These are phyloP conservation scores for Eurypyga helias DNA, from an alignment of 2,113 vertebrate species.

Conservation along the genomic window DNA sequence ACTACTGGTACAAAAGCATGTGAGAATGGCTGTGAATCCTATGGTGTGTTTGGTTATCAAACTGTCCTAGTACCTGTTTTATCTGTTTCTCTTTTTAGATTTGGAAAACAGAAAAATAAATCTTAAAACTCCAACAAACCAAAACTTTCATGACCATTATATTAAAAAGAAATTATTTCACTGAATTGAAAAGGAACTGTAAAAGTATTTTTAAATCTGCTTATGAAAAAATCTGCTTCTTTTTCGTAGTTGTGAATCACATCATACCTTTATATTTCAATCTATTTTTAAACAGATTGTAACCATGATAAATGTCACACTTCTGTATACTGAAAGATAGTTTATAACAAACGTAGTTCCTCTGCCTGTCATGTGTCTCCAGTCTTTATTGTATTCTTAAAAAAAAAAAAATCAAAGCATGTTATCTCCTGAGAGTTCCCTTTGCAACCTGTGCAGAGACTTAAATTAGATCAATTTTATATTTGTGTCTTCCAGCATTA, in stretches of 20 bases:
- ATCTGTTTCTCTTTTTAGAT: background rate
- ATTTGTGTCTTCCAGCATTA: background rate
- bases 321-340: background rate
- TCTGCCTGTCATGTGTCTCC: background rate
- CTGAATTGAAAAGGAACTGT: background rate
- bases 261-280: background rate
- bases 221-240: background rate
- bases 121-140: background rate
- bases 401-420: background rate
- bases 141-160: background rate
- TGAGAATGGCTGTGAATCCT: background rate
- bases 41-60: background rate
- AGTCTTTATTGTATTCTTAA: background rate
- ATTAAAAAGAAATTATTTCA: background rate
- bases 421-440: background rate
- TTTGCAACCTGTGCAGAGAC: background rate
- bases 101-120: background rate
- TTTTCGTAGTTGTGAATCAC: background rate
- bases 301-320: background rate
- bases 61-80: background rate
- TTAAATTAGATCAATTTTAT: slow-evolving; percentile 28
- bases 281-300: background rate
- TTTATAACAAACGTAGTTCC: background rate
- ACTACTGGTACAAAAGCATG: background rate
- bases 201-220: background rate